phyloP scores from a whole-genome alignment of 37 sponge, comb jelly and placozoan genomes.

The Oscarella lobularis region DNA sequence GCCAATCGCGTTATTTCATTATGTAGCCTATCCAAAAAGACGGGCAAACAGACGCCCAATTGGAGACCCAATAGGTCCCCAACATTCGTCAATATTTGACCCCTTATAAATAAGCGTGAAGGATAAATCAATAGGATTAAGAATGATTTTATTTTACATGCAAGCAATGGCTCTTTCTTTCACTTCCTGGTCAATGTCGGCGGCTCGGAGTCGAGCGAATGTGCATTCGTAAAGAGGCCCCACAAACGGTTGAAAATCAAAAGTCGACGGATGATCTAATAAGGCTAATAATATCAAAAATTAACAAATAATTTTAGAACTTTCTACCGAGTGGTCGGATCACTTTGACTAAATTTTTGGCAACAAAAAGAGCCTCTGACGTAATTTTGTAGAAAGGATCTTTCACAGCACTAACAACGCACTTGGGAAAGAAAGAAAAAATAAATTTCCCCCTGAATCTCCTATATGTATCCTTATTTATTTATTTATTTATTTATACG shows the following conservation, averaged over 20 bases:
- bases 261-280: neutral
- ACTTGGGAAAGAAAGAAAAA: slow-evolving; percentile 13
- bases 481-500: slow-evolving; percentile 6
- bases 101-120: slow-evolving; percentile 20
- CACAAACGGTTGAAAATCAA: slow-evolving; percentile 14
- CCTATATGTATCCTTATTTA: neutral
- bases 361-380: slow-evolving; percentile 83
- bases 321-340: slow-evolving; percentile 62
- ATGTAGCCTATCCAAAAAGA: slow-evolving; percentile 77
- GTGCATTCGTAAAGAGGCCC: slow-evolving; percentile 28
- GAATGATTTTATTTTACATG: slow-evolving; percentile 45
- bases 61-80: slow-evolving; percentile 54
- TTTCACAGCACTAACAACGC: slow-evolving; percentile 66
- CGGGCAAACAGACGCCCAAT: slow-evolving; percentile 65
- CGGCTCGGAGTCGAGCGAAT: slow-evolving; percentile 67
- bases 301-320: too few species aligned
- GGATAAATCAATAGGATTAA: neutral
- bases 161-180: slow-evolving; percentile 96
- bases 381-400: slow-evolving; percentile 96
- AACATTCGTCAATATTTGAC: slow-evolving; percentile 65
- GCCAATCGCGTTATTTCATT: slow-evolving; percentile 95
- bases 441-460: too few species aligned
- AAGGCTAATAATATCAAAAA: too few species aligned
- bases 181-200: slow-evolving; percentile 98
- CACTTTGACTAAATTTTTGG: slow-evolving; percentile 67